These are phyloP conservation scores for Holothuria leucospilota DNA, from an alignment of 53 echinoderm and acorn worm species.

Conservation along the genomic window DNA sequence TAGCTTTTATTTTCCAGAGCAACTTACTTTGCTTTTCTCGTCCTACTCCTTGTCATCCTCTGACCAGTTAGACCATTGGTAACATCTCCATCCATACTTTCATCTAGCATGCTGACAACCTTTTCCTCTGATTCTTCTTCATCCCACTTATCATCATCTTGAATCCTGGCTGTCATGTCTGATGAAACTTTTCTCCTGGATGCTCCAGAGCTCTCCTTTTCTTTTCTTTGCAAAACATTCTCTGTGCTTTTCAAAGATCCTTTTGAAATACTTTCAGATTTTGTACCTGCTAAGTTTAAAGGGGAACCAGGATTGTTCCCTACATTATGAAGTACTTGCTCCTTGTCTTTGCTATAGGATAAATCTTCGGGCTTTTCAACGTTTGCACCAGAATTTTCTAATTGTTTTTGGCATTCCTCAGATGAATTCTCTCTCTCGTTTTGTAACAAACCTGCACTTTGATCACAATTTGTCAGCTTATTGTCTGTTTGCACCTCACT, in stretches of 20 bases:
- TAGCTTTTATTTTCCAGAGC: too few species aligned
- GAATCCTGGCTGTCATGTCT: too few species aligned
- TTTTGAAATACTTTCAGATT: too few species aligned
- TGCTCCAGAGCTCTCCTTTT: conserved; percentile 1
- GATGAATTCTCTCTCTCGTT: too few species aligned
- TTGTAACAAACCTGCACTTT: neutral
- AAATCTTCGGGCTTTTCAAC: too few species aligned
- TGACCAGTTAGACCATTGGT: neutral
- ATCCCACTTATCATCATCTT: neutral
- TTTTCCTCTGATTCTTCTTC: neutral
- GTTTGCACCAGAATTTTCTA: too few species aligned
- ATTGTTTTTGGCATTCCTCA: too few species aligned
- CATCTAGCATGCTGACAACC: neutral
- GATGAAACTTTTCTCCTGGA: neutral
- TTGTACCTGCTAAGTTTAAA: neutral
- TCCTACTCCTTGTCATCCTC: conserved; percentile 39
- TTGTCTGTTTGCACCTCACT: conserved; percentile 23
- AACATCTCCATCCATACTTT: neutral
- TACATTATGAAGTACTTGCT: neutral
- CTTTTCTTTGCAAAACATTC: neutral
- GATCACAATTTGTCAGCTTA: conserved; percentile 18
- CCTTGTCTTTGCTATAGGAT: neutral
- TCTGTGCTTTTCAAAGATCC: neutral
- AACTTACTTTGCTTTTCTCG: conserved; percentile 45
- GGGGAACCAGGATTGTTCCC: neutral